Evolutionary conservation across 1,140 invertebrate species (phyloP).

Genomic region (Popillia japonica): DNA sequence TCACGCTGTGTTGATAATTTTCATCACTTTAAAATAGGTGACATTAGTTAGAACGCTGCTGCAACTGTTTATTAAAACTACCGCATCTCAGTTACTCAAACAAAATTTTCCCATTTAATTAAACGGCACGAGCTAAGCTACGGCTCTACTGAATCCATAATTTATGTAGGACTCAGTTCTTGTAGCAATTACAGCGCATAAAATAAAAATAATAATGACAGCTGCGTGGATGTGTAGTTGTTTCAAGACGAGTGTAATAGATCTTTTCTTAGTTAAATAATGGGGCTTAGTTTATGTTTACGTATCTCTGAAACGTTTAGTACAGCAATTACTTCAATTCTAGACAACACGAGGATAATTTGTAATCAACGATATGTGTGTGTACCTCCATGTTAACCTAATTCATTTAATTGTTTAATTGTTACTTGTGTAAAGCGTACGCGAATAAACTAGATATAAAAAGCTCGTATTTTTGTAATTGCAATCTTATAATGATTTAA

Average conservation of each 20-base stretch:
- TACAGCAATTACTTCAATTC: slow-evolving; percentile 10
- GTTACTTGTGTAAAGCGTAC: not conserved
- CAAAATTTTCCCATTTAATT: too few relatives aligned
- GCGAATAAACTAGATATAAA: not conserved
- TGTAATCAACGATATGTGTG: not conserved
- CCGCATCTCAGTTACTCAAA: too few relatives aligned
- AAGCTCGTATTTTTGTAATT: not conserved
- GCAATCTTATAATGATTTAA: too few relatives aligned
- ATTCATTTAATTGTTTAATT: slow-evolving; percentile 12
- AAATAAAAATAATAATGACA: slow-evolving; percentile 33
- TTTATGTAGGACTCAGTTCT: not conserved
- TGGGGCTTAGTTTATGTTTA: not conserved
- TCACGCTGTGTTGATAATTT: too few relatives aligned
- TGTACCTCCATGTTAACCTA: slow-evolving; percentile 12
- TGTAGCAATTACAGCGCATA: slow-evolving; percentile 10
- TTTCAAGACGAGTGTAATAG: not conserved
- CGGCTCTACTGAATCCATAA: not conserved
- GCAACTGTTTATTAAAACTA: too few relatives aligned
- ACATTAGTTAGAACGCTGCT: too few relatives aligned
- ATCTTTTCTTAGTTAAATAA: slow-evolving; percentile 10
- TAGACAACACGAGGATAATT: not conserved
- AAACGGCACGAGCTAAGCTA: too few relatives aligned
- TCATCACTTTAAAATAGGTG: too few relatives aligned
- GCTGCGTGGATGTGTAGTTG: not conserved
- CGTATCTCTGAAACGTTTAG: not conserved